A percentile compares a stretch with the other conserved stretches of the same genome.
Evolutionary conservation across 2,888 invertebrate genomes (phyloP).

Genomic region (Noctua janthina): DNA sequence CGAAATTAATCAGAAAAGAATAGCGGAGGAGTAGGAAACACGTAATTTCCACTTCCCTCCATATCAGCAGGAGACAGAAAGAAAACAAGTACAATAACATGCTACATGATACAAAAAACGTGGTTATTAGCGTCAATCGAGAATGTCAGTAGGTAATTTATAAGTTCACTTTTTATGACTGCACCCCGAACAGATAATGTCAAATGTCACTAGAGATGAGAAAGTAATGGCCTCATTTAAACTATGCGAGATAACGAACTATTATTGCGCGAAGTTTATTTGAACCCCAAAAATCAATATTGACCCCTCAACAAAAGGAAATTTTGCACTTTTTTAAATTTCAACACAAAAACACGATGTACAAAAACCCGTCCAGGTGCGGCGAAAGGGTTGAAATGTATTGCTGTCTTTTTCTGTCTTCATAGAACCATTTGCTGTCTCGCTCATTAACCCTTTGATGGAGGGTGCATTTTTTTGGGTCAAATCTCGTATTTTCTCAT

Average conservation of each 20-base stretch:
- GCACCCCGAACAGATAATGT: slow-evolving; percentile 46
- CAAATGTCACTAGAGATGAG: slow-evolving; percentile 73
- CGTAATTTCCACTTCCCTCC: too few species aligned
- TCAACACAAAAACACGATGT: slow-evolving; percentile 78
- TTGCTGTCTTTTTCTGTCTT: slow-evolving; percentile 72
- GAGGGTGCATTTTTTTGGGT: slow-evolving; percentile 86
- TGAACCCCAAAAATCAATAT: slow-evolving; percentile 87
- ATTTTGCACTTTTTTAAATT: slow-evolving; percentile 89
- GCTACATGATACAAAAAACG: neutral
- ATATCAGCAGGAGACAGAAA: too few species aligned
- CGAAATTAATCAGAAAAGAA: too few species aligned
- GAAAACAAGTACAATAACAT: neutral
- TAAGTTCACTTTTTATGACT: slow-evolving; percentile 30
- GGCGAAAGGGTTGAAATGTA: slow-evolving; percentile 84
- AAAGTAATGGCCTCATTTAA: slow-evolving; percentile 85
- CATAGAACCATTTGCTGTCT: slow-evolving; percentile 67
- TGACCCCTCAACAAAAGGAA: slow-evolving; percentile 84
- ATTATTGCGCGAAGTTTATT: slow-evolving; percentile 79
- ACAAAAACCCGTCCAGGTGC: slow-evolving; percentile 87
- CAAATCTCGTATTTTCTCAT: slow-evolving; percentile 88
- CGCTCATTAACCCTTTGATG: slow-evolving; percentile 85
- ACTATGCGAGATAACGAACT: slow-evolving; percentile 85
- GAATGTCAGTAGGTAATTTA: slow-evolving; percentile 15
- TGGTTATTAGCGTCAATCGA: neutral
- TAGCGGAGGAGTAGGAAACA: too few species aligned